Conservation (phyloP, 2,888 invertebrate genomes). For the Lottia gigantea region DNA sequence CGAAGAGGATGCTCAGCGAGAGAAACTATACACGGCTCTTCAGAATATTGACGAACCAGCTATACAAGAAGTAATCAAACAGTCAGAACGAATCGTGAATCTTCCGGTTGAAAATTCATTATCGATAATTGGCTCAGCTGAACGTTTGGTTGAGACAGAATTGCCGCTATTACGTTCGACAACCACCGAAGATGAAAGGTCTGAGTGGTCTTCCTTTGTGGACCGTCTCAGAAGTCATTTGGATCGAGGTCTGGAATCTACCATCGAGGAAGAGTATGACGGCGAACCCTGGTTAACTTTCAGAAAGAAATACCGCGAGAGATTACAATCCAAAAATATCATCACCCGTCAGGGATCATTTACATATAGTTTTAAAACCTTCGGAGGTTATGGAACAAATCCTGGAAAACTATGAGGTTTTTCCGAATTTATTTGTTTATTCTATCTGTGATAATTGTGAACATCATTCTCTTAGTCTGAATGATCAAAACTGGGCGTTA, state of each 20-base stretch:
- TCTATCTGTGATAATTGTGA: too few species aligned
- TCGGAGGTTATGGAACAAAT: neutral
- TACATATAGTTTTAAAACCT: neutral
- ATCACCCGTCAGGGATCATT: neutral
- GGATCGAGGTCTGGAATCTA: conserved; percentile 27
- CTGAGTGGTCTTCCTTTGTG: conserved; percentile 32
- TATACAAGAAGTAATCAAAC: conserved; percentile 18
- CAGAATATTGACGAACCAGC: conserved; percentile 30
- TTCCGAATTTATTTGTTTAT: too few species aligned
- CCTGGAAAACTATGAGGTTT: too few species aligned
- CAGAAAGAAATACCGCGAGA: conserved; percentile 33
- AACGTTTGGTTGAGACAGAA: conserved; percentile 32
- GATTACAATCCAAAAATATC: conserved; percentile 9
- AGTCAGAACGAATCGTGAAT: conserved; percentile 25
- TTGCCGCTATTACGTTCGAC: conserved; percentile 21
- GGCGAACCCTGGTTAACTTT: conserved; percentile 39
- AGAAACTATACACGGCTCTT: conserved; percentile 37
- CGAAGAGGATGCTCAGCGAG: conserved; percentile 32
- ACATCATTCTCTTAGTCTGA: too few species aligned
- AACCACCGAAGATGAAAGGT: conserved; percentile 32
- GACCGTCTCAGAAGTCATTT: conserved; percentile 24
- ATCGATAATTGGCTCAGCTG: conserved; percentile 32
- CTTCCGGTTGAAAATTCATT: conserved; percentile 27
- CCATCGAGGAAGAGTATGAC: conserved; percentile 35
- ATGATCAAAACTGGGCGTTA: too few species aligned